phyloP scores from a whole-genome alignment of 92 coral and sea anemone species.

The Epizoanthus fatuus region DNA sequence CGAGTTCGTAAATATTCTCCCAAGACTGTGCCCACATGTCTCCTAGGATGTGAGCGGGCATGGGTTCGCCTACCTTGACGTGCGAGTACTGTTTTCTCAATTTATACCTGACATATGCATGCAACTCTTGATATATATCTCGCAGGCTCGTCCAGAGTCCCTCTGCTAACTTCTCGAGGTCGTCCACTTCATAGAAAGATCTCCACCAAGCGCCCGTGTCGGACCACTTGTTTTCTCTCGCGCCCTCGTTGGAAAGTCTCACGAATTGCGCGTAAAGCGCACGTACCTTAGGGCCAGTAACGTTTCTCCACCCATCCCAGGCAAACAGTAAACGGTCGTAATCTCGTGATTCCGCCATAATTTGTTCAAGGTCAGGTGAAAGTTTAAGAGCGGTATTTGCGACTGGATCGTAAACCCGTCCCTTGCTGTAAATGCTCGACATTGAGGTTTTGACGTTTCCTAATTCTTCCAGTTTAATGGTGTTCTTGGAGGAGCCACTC shows the following conservation, averaged over 20 bases:
- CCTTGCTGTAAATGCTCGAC: slow-evolving; percentile 78
- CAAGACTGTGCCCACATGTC: slow-evolving; percentile 98
- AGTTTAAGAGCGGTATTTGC: slow-evolving; percentile 69
- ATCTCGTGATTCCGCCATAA: slow-evolving; percentile 71
- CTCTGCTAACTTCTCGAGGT: slow-evolving; percentile 70
- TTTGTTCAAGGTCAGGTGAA: slow-evolving; percentile 66
- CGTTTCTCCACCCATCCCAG: slow-evolving; percentile 92
- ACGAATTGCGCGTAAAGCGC: slow-evolving; percentile 76
- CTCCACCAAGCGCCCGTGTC: slow-evolving; percentile 87
- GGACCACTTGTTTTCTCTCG: slow-evolving; percentile 66
- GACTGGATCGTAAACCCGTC: slow-evolving; percentile 55
- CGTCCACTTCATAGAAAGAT: slow-evolving; percentile 67
- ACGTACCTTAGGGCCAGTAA: slow-evolving; percentile 83
- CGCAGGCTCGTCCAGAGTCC: slow-evolving; percentile 72
- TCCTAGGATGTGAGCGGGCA: slow-evolving; percentile 94
- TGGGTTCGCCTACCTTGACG: slow-evolving; percentile 67
- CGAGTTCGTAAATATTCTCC: slow-evolving; percentile 81
- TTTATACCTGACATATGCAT: slow-evolving; percentile 89
- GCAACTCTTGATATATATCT: slow-evolving; percentile 90
- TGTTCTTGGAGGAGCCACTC: slow-evolving; percentile 46
- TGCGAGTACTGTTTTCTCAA: slow-evolving; percentile 75
- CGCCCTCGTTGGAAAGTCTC: slow-evolving; percentile 84
- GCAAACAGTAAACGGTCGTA: slow-evolving; percentile 59
- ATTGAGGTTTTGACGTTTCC: slow-evolving; percentile 57
- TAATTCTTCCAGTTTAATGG: slow-evolving; percentile 51